Evolutionary conservation across 2,888 invertebrate genomes (phyloP).

Genomic region (Rapana venosa): DNA sequence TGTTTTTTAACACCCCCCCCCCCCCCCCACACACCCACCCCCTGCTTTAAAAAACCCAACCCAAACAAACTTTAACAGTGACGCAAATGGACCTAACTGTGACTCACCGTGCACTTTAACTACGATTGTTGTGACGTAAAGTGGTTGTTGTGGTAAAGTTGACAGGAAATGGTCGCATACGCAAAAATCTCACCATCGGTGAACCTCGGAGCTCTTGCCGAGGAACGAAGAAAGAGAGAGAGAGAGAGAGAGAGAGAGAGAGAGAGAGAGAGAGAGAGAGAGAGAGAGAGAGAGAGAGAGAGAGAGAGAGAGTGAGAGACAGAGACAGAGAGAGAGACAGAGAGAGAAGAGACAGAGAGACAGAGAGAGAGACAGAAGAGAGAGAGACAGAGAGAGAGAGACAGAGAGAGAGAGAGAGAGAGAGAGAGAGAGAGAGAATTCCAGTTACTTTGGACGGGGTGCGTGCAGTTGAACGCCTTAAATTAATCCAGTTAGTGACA

Average conservation of each 20-base stretch:
- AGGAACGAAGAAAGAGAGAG: background rate
- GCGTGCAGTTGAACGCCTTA: too few relatives aligned
- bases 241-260: conserved; percentile 30
- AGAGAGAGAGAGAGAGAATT: conserved; percentile 26
- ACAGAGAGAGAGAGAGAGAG: background rate
- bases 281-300: conserved; percentile 35
- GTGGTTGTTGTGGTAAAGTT: too few relatives aligned
- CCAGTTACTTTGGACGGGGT: too few relatives aligned
- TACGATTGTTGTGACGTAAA: too few relatives aligned
- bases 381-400: background rate
- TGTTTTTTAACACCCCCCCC: too few relatives aligned
- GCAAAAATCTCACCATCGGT: too few relatives aligned
- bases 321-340: conserved; percentile 28
- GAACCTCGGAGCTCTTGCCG: background rate
- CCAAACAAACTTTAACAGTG: too few relatives aligned
- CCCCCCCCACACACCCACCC: too few relatives aligned
- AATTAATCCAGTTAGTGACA: background rate
- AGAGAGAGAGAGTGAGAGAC: conserved; percentile 31
- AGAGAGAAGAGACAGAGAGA: conserved; percentile 33
- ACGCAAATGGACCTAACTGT: too few relatives aligned
- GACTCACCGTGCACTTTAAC: too few relatives aligned
- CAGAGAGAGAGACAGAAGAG: conserved; percentile 24
- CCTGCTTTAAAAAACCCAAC: too few relatives aligned
- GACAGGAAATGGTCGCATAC: too few relatives aligned
- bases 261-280: conserved; percentile 28